These are phyloP conservation scores for Drosophila yooni DNA, from an alignment of 2,888 invertebrate species.

Conservation along the genomic window DNA sequence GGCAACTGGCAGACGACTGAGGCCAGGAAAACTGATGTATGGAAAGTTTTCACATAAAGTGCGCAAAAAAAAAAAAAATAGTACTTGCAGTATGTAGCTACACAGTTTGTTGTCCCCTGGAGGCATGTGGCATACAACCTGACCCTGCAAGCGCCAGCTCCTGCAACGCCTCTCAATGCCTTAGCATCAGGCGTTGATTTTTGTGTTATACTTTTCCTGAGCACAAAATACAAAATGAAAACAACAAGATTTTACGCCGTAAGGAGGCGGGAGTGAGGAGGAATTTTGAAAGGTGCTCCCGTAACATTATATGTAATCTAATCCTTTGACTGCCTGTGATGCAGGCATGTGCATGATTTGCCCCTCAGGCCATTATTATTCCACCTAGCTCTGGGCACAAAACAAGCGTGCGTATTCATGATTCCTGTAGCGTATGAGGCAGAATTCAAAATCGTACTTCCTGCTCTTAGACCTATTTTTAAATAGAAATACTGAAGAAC, in stretches of 20 bases:
- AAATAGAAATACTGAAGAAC: conserved; percentile 11
- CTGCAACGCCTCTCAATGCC: neutral
- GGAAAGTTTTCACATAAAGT: conserved; percentile 43
- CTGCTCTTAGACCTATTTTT: conserved; percentile 16
- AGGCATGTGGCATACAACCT: conserved; percentile 21
- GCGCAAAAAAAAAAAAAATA: conserved; percentile 22
- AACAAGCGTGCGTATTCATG: conserved; percentile 33
- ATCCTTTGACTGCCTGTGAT: conserved; percentile 43
- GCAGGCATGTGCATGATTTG: conserved; percentile 22
- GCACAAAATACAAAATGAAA: conserved; percentile 35
- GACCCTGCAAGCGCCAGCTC: conserved; percentile 31
- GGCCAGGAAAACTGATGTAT: conserved; percentile 33
- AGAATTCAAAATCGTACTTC: conserved; percentile 15
- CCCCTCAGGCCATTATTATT: conserved; percentile 39
- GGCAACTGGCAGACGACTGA: conserved; percentile 11
- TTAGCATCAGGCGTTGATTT: conserved; percentile 44
- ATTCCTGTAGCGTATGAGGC: conserved; percentile 4
- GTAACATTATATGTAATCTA: conserved; percentile 13
- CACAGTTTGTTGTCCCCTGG: conserved; percentile 41
- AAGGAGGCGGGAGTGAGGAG: neutral
- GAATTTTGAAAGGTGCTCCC: conserved; percentile 1
- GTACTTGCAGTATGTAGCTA: conserved; percentile 36
- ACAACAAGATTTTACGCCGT: conserved; percentile 20
- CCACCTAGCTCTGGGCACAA: conserved; percentile 18
- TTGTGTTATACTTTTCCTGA: conserved; percentile 34